phyloP scores from a whole-genome alignment of 2,888 invertebrate species.

The Frankliniella intonsa region DNA sequence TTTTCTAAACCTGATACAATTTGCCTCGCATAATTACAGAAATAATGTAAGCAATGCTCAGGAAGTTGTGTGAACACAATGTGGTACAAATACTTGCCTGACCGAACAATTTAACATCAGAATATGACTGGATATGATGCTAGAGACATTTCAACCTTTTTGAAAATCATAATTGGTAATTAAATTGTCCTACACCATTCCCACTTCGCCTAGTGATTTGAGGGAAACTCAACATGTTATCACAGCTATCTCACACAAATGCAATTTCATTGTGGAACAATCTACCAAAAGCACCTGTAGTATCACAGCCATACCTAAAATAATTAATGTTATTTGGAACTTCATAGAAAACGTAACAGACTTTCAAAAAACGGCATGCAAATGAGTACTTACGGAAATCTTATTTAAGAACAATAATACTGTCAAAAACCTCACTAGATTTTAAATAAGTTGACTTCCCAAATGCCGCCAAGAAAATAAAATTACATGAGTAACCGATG shows the following conservation, averaged over 20 bases:
- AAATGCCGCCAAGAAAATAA: background rate
- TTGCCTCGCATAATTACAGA: background rate
- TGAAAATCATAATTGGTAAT: too few relatives aligned
- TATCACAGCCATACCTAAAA: constrained; percentile 17
- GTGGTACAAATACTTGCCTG: constrained; percentile 18
- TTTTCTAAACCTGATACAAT: background rate
- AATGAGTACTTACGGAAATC: too few relatives aligned
- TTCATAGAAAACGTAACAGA: background rate
- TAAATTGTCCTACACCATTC: too few relatives aligned
- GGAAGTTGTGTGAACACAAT: background rate
- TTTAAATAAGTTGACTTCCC: background rate
- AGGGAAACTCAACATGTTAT: background rate
- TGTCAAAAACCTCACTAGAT: background rate
- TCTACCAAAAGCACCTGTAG: background rate
- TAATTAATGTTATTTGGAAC: background rate
- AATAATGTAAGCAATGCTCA: background rate
- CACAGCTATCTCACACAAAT: constrained; percentile 3
- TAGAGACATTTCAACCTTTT: too few relatives aligned
- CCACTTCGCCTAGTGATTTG: too few relatives aligned
- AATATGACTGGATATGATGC: background rate
- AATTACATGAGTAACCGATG: background rate
- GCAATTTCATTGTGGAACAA: background rate
- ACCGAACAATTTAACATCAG: background rate
- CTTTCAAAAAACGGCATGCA: background rate
- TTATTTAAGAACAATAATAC: too few relatives aligned